A percentile compares a stretch with the other conserved stretches of the same genome.
These are phyloP conservation scores for Sylvia borin DNA, from an alignment of 2,797 vertebrate genomes.

Conservation along the genomic window DNA sequence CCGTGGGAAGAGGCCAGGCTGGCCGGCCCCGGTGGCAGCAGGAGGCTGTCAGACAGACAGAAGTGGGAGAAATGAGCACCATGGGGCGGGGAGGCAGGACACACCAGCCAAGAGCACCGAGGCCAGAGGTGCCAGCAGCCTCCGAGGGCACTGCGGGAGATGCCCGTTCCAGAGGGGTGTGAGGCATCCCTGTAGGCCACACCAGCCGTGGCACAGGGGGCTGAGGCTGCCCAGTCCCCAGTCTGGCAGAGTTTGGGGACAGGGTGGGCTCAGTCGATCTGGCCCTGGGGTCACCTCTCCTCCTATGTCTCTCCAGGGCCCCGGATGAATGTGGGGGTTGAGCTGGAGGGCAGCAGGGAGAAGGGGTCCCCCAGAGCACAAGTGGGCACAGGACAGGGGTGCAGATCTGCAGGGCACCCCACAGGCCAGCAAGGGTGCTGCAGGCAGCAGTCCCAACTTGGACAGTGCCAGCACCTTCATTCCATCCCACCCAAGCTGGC, in stretches of 20 bases:
- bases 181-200: not conserved
- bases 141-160: not conserved
- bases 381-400: not conserved
- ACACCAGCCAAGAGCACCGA: constrained; percentile 20
- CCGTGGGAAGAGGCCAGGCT: not conserved
- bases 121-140: not conserved
- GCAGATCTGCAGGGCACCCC: not conserved
- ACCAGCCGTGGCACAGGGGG: fast-evolving
- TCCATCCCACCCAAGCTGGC: not conserved
- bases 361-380: not conserved
- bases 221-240: not conserved
- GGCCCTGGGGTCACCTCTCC: not conserved
- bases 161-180: not conserved
- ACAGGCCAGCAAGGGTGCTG: fast-evolving
- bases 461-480: not conserved
- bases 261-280: not conserved
- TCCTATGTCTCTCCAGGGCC: not conserved
- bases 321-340: not conserved
- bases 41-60: not conserved
- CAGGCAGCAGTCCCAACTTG: not conserved
- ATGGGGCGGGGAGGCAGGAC: not conserved
- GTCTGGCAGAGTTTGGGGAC: not conserved
- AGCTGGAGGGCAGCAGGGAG: not conserved
- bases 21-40: not conserved
- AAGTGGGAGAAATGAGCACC: constrained; percentile 25